Evolutionary conservation across 2,113 vertebrate genomes (phyloP).

Genomic region (Talpa occidentalis): DNA sequence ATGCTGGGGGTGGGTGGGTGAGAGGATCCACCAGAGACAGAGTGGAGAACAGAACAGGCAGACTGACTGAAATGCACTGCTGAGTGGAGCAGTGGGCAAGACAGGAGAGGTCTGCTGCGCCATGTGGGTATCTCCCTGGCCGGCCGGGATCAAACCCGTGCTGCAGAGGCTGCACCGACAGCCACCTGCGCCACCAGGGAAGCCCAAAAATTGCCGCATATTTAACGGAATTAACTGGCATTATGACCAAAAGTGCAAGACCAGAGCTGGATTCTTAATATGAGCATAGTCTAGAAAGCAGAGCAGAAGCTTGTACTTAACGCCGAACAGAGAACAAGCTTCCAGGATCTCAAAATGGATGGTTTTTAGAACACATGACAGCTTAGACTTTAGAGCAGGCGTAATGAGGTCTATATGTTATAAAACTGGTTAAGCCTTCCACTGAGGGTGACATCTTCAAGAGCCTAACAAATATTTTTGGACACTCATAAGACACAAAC

Average conservation of each 20-base stretch:
- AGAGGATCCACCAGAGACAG: too few relatives aligned
- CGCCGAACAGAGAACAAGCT: background rate
- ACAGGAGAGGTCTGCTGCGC: too few relatives aligned
- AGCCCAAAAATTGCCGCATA: background rate
- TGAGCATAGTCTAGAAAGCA: background rate
- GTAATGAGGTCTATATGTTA: background rate
- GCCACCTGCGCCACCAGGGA: too few relatives aligned
- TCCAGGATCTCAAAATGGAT: background rate
- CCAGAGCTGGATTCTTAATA: background rate
- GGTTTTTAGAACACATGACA: background rate
- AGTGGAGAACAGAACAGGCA: too few relatives aligned
- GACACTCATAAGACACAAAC: background rate
- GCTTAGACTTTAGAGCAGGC: background rate
- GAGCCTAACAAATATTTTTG: background rate
- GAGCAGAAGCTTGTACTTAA: too few relatives aligned
- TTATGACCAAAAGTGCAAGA: background rate
- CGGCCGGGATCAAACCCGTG: too few relatives aligned
- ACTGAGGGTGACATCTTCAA: background rate
- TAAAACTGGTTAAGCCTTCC: background rate
- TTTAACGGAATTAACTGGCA: background rate
- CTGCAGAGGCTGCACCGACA: too few relatives aligned
- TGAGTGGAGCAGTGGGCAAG: too few relatives aligned
- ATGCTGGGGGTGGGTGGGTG: too few relatives aligned
- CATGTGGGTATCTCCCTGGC: too few relatives aligned
- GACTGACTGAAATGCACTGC: too few relatives aligned